Evolutionary conservation across 2,113 vertebrate species (phyloP).

Genomic region (Microcebus jonahi): DNA sequence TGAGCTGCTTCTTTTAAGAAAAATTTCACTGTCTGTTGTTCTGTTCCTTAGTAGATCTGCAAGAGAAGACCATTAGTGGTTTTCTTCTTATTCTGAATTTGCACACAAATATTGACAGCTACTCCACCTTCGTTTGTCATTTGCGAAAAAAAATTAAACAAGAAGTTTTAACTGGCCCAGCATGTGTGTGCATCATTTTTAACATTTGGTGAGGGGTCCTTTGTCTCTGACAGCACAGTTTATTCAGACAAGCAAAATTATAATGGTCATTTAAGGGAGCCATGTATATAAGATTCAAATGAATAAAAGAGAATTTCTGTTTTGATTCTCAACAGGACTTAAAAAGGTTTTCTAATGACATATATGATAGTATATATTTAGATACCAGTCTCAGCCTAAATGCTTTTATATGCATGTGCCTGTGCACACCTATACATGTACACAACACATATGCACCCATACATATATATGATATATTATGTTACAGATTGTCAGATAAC

Average conservation of each 20-base stretch:
- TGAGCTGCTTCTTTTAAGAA: background rate
- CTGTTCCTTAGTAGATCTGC: background rate
- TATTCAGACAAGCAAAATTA: conserved; percentile 25
- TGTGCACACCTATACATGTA: background rate
- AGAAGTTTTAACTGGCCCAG: background rate
- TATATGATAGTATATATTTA: background rate
- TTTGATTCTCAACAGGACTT: background rate
- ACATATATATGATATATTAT: background rate
- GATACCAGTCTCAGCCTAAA: background rate
- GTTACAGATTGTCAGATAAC: background rate
- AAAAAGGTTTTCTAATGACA: background rate
- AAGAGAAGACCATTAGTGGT: background rate
- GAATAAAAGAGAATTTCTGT: background rate
- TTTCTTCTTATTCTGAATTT: conserved; percentile 42
- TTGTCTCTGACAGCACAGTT: background rate
- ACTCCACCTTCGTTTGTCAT: background rate
- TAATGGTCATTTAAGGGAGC: conserved; percentile 10
- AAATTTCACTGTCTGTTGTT: background rate
- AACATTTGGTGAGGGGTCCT: background rate
- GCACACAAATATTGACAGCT: background rate
- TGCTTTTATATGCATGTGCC: background rate
- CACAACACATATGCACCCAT: background rate
- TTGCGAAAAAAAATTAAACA: background rate
- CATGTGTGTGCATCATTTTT: background rate
- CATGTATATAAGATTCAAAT: background rate